Percentiles rank a stretch among this genome's conserved stretches.
phyloP scores from a whole-genome alignment of 2,797 vertebrate species.

The Acropternis orthonyx region DNA sequence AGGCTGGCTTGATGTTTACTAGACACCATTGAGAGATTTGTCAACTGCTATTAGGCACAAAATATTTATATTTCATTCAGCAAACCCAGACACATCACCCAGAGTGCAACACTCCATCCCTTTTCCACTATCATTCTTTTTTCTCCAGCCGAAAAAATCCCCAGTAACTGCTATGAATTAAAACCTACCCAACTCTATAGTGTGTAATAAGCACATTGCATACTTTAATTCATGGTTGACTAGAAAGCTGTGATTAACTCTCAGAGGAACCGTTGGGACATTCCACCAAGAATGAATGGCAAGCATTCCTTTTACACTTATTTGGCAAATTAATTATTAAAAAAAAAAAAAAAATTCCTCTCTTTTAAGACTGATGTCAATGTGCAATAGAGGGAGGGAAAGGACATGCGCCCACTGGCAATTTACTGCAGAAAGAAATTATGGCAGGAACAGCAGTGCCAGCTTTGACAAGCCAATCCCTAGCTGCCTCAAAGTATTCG shows the following conservation, averaged over 20 bases:
- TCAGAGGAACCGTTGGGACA: constrained; percentile 48
- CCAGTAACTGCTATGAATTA: constrained; percentile 60
- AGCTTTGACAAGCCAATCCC: constrained; percentile 68
- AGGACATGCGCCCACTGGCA: constrained; percentile 68
- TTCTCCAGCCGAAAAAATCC: constrained; percentile 45
- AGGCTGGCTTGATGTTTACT: constrained; percentile 77
- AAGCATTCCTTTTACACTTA: constrained; percentile 58
- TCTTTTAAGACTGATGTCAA: constrained; percentile 78
- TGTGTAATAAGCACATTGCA: constrained; percentile 65
- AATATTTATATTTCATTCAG: constrained; percentile 50
- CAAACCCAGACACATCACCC: constrained; percentile 35
- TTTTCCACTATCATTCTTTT: constrained; percentile 49
- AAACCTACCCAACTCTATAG: constrained; percentile 58
- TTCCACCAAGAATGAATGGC: constrained; percentile 57
- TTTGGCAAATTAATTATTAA: constrained; percentile 64
- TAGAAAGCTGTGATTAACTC: constrained; percentile 59
- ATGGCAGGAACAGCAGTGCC: constrained; percentile 71
- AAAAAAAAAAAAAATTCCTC: constrained; percentile 42
- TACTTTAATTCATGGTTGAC: constrained; percentile 50
- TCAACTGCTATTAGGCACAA: constrained; percentile 70
- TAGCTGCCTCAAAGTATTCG: constrained; percentile 72
- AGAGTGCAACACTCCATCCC: constrained; percentile 53
- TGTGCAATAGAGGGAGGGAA: constrained; percentile 73
- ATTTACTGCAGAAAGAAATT: constrained; percentile 68
- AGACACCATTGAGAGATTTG: constrained; percentile 72